Evolutionary conservation across 2,113 vertebrate species (phyloP), one percentile per base, ranked within the genome.

Genomic region (Nycticebus coucang): DNA sequence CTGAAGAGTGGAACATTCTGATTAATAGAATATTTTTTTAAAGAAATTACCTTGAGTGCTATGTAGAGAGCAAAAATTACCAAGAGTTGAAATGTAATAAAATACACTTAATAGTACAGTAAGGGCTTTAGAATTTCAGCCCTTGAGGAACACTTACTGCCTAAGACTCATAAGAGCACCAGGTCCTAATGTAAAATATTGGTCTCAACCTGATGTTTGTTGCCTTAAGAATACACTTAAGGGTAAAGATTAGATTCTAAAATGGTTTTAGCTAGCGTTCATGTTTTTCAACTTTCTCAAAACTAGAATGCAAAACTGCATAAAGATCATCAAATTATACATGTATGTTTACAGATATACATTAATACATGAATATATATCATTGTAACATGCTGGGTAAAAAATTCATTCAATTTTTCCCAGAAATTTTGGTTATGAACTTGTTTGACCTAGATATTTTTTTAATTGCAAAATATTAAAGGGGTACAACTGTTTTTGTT

Each of bases 61-160:
- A 74, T 30, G 64, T 22, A 78, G 17, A 81, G 8, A 88, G 2
- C n/a, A 66, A 57, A 13, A 64, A 45, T 91, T 64, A 94, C 18
- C 89, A 87, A 72, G 18, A 96, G 77, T 62, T 62, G 79, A 84
- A 96, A 83, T 89, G 7, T 68, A 93, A 84, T 93, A 68, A 93
- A 92, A 84, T 77, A 87, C 35, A 74, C 3, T 69, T 79, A 66
- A 66, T 28, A 87, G 41, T 57, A 28, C 35, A 59, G 35, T 89
- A 92, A 26, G 50, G 50, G 37, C 64, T 41, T 72, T 87, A 74
- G 19, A 71, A 90, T 87, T 94, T 71, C 75, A 82, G 37, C 5
- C 21, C 45, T 94, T 80, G 75, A 87, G 15, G 9, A 83, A 57
- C 11, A 92, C 14, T 8, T 35, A 69, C 37, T 79, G 14, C 37